Base-by-base conservation (phyloP, 1,140 invertebrate species). In the Brachionus plicatilis region DNA sequence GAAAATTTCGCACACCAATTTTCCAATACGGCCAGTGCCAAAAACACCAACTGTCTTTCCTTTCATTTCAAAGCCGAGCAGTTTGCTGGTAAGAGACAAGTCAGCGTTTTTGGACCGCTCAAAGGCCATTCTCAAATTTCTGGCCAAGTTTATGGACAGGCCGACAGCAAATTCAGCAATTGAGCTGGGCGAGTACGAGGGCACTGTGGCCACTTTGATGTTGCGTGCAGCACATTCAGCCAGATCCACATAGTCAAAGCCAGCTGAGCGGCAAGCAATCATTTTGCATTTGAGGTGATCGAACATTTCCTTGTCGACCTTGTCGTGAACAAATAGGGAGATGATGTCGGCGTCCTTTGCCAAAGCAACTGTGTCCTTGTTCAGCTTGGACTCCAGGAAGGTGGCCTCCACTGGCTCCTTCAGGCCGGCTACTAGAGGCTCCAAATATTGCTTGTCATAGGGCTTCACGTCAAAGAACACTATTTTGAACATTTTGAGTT, bases 231-330 rank as follows among this genome's bases (percentile, higher is more conserved):
- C 56, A 17, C 47, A 53, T 47, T 45, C 37, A 60, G 17, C 17
- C 14, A 83, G 45, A 68, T 83, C 53, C 43, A 83, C 79, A 83
- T 83, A 65, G 24, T 83, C 53, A 83, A 83, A 83, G 24, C 79
- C 79, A 66, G 79, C 79, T 17, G 53, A 66, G n/a, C 79, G 33
- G 24, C 53, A 83, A 3, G 79, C 79, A 29, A 83, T 83, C 53
- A 83, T 66, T 43, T 27, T 66, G 27, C 56, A 47, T 24, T 83
- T 60, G 27, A 83, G 66, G 1, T 43, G 4, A 17, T 70, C 80
- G 14, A 83, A 66, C 29, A 83, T 65, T 45, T 83, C 60, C 65
- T 68, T 66, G 20, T 68, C 56, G 12, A 83, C 80, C 12, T 66
- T 66, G 37, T 83, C 80, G 53, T 83, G 56, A 20, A 83, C 80